Conservation (phyloP, 1,140 invertebrate species). For the Caerostris darwini region DNA sequence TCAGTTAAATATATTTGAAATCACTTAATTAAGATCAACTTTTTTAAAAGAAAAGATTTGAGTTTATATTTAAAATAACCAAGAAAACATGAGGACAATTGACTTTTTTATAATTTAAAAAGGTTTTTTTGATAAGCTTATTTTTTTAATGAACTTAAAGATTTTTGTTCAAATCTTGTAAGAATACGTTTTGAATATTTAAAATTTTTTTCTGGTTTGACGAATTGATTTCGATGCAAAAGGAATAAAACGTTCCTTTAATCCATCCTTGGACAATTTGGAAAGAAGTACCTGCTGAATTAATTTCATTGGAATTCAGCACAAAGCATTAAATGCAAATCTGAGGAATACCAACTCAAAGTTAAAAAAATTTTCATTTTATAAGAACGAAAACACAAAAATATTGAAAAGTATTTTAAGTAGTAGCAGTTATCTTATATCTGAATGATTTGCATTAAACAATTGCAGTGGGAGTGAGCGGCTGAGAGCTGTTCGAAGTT, state of each 20-base stretch:
- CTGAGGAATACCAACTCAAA: not conserved
- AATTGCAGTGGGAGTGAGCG: not conserved
- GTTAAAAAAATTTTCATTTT: not conserved
- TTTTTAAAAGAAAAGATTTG: too few relatives aligned
- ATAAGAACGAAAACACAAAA: not conserved
- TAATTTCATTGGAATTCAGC: not conserved
- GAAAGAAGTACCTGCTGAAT: not conserved
- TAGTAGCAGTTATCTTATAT: not conserved
- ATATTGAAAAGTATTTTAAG: not conserved
- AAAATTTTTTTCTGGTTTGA: too few relatives aligned
- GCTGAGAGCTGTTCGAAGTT: not conserved
- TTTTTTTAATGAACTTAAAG: too few relatives aligned
- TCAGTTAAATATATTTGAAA: too few relatives aligned
- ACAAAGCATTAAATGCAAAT: not conserved
- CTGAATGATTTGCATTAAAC: not conserved
- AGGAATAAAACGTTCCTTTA: not conserved
- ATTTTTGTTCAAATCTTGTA: too few relatives aligned
- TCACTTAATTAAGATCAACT: too few relatives aligned
- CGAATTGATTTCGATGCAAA: not conserved
- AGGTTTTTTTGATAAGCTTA: too few relatives aligned
- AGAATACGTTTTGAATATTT: too few relatives aligned
- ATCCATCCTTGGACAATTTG: not conserved
- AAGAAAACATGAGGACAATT: too few relatives aligned
- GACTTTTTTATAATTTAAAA: too few relatives aligned
- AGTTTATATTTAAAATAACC: too few relatives aligned